These are phyloP conservation scores for Onchidella celtica DNA, from an alignment of 2,888 invertebrate genomes.

Conservation along the genomic window DNA sequence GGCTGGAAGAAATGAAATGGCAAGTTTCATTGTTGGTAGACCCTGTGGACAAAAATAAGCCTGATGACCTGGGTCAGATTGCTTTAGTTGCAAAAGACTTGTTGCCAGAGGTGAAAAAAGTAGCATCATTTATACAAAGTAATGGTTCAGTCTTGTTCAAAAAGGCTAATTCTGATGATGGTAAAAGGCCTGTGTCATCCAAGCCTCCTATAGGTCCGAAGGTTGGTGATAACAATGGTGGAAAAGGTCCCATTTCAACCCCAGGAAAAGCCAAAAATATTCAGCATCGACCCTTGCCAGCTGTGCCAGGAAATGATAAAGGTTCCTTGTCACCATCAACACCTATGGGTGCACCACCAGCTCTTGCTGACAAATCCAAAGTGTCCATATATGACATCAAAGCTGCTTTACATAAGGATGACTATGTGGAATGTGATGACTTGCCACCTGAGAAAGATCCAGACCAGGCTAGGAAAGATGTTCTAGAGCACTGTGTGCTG, in stretches of 20 bases:
- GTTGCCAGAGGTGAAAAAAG: slow-evolving; percentile 93
- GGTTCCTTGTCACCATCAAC: too few relatives aligned
- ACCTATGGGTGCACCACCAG: neutral
- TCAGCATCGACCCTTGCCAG: slow-evolving; percentile 84
- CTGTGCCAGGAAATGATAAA: slow-evolving; percentile 69
- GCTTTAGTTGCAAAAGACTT: slow-evolving; percentile 92
- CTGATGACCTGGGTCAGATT: slow-evolving; percentile 93
- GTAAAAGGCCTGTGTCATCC: slow-evolving; percentile 47
- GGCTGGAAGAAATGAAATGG: slow-evolving; percentile 74
- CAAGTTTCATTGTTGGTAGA: slow-evolving; percentile 63
- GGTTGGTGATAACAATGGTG: slow-evolving; percentile 45
- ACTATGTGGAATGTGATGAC: slow-evolving; percentile 46
- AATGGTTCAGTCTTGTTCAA: slow-evolving; percentile 77
- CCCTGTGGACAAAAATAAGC: slow-evolving; percentile 81
- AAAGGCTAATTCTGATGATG: slow-evolving; percentile 57
- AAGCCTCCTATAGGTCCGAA: slow-evolving; percentile 67
- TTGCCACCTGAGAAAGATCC: neutral
- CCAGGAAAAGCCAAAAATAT: slow-evolving; percentile 75
- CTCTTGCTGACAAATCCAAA: slow-evolving; percentile 28
- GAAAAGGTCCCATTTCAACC: neutral
- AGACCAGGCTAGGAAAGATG: neutral
- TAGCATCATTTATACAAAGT: slow-evolving; percentile 91
- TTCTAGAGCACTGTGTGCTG: slow-evolving; percentile 84
- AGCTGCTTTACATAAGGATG: slow-evolving; percentile 37
- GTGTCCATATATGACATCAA: slow-evolving; percentile 43